Percentiles rank a stretch among this genome's conserved stretches.
Evolutionary conservation across 2,888 invertebrate species (phyloP).

Genomic region (Abscondita cerata): DNA sequence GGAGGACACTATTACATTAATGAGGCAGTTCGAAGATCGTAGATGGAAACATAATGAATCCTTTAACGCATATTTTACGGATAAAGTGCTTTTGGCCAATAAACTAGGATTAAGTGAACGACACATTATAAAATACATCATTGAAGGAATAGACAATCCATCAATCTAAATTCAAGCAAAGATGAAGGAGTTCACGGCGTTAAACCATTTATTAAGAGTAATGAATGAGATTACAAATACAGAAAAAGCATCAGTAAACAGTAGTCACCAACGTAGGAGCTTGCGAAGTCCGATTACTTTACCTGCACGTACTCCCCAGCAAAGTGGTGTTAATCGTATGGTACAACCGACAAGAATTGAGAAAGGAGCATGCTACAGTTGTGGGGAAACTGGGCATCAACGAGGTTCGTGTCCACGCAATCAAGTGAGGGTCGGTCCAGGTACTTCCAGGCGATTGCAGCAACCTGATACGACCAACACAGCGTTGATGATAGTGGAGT

Average conservation of each 20-base stretch:
- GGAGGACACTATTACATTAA: background rate
- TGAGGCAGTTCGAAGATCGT: background rate
- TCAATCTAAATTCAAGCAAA: background rate
- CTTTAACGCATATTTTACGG: background rate
- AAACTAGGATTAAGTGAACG: background rate
- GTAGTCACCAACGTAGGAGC: background rate
- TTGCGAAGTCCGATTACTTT: background rate
- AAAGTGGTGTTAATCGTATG: background rate
- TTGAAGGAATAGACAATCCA: background rate
- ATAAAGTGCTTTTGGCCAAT: background rate
- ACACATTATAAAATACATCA: background rate
- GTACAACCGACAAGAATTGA: background rate
- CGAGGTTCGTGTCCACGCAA: background rate
- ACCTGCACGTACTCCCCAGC: background rate
- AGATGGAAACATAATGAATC: background rate
- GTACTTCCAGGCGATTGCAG: background rate
- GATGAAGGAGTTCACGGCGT: background rate
- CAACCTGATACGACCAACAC: background rate
- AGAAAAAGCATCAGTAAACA: background rate
- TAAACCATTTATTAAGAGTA: conserved; percentile 1
- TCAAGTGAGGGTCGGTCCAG: background rate
- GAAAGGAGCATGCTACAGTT: background rate
- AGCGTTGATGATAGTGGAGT: too few relatives aligned
- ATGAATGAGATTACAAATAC: conserved; percentile 3
- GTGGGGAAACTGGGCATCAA: background rate